Evolutionary conservation across 2,113 vertebrate species (phyloP), one percentile per base, ranked within the genome.

Genomic region (Halichoerus grypus): DNA sequence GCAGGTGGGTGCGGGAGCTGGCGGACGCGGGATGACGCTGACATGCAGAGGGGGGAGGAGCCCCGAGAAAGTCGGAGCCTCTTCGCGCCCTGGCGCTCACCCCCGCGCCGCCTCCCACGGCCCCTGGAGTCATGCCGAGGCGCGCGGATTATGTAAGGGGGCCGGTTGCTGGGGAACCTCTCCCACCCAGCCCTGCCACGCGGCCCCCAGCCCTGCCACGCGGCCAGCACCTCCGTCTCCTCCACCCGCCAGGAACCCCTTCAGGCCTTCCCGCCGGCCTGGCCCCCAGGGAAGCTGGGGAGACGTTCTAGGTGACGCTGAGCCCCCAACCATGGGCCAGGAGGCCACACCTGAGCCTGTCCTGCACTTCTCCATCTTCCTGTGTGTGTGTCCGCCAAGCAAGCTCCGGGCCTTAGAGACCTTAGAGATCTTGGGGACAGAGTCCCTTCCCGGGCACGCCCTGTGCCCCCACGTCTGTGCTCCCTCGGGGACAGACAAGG

Each of bases 121-220:
- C 93, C 69, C 99, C 98, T 98, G 98, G 98, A 98, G 98, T 98
- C 97, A 97, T 94, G 93, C 97, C 24, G 97, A 96, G 33, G 97
- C 85, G 77, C 67, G 3, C 69, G 85, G 95, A 88, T 99, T 99
- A 98, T 95, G 98, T 99, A 99, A 99, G 7, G 69, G 46, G 77
- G 61, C 74, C 33, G 82, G 98, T 98, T 98, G 98, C 98, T 90
- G 97, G 97, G 98, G 98, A 98, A 97, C 98, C 95, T n/a, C 39
- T 39, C 97, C 96, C 31, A 12, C 7, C 26, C 97, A 89, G 95
- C 97, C 88, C 10, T 5, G 22, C 9, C 46, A 63, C 42, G 46
- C 46, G 7, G 46, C 46, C 46, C 7, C 26, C 97, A 89, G 95
- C 97, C 88, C 11, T 5, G 22, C 9, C 46, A 63, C 46, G 4